Percentiles rank a stretch among this genome's conserved stretches.
These are phyloP conservation scores for Myotis daubentonii DNA, from an alignment of 2,797 vertebrate species.

Conservation along the genomic window DNA sequence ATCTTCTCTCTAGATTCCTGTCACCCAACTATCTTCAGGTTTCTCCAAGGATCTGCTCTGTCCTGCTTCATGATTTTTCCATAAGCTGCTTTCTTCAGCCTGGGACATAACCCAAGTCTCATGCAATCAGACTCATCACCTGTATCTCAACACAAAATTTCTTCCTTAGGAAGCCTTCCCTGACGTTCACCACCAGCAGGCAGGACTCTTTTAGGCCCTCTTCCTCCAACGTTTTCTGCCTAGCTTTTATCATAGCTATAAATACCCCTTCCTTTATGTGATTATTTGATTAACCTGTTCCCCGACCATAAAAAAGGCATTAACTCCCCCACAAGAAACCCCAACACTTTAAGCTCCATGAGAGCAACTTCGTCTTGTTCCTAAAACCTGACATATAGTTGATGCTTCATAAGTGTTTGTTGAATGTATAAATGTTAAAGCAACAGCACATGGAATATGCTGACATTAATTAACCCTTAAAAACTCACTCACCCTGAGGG, in stretches of 20 bases:
- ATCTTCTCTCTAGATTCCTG: too few relatives aligned
- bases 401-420: not conserved
- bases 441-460: not conserved
- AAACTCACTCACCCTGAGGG: not conserved
- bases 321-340: not conserved
- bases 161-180: not conserved
- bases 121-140: not conserved
- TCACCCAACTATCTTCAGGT: not conserved
- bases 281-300: not conserved
- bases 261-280: not conserved
- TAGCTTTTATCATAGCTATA: not conserved
- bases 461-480: not conserved
- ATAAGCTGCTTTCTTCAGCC: not conserved
- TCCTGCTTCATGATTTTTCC: not conserved
- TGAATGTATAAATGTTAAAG: not conserved
- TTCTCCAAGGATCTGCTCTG: not conserved
- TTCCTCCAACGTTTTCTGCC: not conserved
- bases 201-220: not conserved
- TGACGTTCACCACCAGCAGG: not conserved
- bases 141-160: not conserved
- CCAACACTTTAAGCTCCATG: not conserved
- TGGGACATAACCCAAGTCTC: not conserved
- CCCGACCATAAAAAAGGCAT: not conserved
- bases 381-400: not conserved
- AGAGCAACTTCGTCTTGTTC: not conserved